Evolutionary conservation across 1,140 invertebrate species (phyloP).

Genomic region (Zaprionus lachaisei): DNA sequence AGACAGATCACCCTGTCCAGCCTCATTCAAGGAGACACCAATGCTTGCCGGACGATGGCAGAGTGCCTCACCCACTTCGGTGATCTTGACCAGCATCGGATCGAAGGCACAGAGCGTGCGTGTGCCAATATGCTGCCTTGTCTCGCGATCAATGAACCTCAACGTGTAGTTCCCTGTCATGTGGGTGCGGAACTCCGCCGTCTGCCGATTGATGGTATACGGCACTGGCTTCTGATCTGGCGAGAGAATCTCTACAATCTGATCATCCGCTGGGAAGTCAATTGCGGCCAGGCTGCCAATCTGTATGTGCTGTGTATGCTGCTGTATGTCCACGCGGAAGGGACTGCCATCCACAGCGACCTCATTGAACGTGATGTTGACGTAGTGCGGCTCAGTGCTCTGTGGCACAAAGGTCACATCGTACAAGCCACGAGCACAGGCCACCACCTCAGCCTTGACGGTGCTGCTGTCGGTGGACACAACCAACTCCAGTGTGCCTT

Average conservation of each 20-base stretch:
- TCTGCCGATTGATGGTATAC: slow-evolving; percentile 85
- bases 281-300: slow-evolving; percentile 86
- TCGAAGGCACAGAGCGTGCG: slow-evolving; percentile 93
- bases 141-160: slow-evolving; percentile 83
- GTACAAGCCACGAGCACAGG: slow-evolving; percentile 95
- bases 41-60: slow-evolving; percentile 92
- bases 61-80: slow-evolving; percentile 91
- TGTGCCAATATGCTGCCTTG: slow-evolving; percentile 84
- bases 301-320: slow-evolving; percentile 89
- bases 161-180: slow-evolving; percentile 86
- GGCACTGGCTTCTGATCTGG: slow-evolving; percentile 85
- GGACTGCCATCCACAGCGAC: slow-evolving; percentile 96
- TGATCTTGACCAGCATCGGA: slow-evolving; percentile 91
- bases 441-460: slow-evolving; percentile 94
- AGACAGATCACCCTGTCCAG: slow-evolving; percentile 92
- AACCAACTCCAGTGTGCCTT: slow-evolving; percentile 97
- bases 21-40: slow-evolving; percentile 88
- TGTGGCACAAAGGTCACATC: slow-evolving; percentile 98
- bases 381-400: slow-evolving; percentile 94
- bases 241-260: slow-evolving; percentile 86
- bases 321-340: slow-evolving; percentile 96
- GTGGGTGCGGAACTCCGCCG: slow-evolving; percentile 86
- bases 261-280: slow-evolving; percentile 86
- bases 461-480: slow-evolving; percentile 95
- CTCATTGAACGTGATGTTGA: slow-evolving; percentile 98